A percentile compares a stretch with the other conserved stretches of the same genome.
Evolutionary conservation across 2,113 vertebrate species (phyloP).

Genomic region (Callorhinus ursinus): DNA sequence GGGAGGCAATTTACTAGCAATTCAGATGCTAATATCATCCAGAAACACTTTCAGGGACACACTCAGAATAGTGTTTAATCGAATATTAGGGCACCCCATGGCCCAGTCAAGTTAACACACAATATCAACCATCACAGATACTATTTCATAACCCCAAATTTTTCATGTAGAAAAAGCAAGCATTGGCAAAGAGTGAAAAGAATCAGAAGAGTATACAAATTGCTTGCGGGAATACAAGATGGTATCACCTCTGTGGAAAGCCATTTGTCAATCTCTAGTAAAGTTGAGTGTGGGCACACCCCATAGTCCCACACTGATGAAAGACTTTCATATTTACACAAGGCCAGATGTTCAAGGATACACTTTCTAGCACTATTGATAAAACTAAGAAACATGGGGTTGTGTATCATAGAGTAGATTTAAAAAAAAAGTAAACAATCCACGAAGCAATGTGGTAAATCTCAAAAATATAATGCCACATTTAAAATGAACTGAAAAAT

Average conservation of each 20-base stretch:
- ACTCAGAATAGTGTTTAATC: background rate
- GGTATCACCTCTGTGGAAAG: background rate
- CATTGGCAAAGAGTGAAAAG: background rate
- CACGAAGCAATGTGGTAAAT: background rate
- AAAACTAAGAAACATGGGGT: background rate
- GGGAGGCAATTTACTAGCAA: background rate
- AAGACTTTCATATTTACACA: background rate
- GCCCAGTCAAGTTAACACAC: background rate
- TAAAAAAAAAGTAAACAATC: background rate
- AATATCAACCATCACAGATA: background rate
- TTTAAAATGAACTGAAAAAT: background rate
- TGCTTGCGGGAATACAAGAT: background rate
- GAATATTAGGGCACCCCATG: background rate
- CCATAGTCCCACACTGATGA: background rate
- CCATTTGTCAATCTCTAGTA: background rate
- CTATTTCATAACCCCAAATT: background rate
- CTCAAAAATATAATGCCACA: background rate
- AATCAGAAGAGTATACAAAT: background rate
- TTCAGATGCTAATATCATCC: background rate
- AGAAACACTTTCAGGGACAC: slow-evolving; percentile 15
- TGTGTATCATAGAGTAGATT: background rate
- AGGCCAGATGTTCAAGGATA: background rate
- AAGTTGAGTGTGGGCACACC: background rate
- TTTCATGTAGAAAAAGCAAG: background rate
- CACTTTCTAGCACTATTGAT: background rate